Conservation (phyloP, 1,140 invertebrate genomes). For the Pseudomyrmex flavicornis region DNA sequence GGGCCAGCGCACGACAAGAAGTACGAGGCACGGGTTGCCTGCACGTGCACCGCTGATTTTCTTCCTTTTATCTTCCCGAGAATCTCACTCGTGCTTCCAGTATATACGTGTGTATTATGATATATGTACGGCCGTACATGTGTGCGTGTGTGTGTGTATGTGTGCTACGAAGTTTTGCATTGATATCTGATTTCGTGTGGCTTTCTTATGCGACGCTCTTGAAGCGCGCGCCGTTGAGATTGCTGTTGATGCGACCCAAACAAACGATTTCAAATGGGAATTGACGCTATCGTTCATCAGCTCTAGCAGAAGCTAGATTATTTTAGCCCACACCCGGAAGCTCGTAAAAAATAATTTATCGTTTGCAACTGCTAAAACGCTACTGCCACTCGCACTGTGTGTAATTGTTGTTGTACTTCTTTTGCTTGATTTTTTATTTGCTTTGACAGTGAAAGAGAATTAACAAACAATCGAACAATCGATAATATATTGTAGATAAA, state of each 20-base stretch:
- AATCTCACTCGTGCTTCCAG: slow-evolving; percentile 71
- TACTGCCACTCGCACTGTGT: background rate
- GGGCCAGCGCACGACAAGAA: slow-evolving; percentile 76
- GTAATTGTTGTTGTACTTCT: background rate
- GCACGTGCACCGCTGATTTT: slow-evolving; percentile 80
- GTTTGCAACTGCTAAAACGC: slow-evolving; percentile 5
- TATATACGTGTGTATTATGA: slow-evolving; percentile 29
- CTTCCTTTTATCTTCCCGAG: slow-evolving; percentile 77
- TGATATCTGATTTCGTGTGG: slow-evolving; percentile 71
- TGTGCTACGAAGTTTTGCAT: slow-evolving; percentile 44
- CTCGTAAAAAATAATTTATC: slow-evolving; percentile 32
- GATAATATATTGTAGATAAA: background rate
- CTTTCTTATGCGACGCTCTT: slow-evolving; percentile 77
- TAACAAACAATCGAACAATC: background rate
- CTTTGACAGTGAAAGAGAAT: background rate
- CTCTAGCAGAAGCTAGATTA: slow-evolving; percentile 1
- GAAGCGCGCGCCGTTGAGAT: slow-evolving; percentile 63
- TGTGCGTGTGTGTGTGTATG: background rate
- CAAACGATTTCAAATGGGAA: slow-evolving; percentile 54
- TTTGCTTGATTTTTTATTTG: background rate
- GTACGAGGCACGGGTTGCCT: slow-evolving; percentile 74
- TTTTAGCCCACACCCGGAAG: slow-evolving; percentile 18
- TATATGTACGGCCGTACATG: background rate
- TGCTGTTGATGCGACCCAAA: slow-evolving; percentile 60
- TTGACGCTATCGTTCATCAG: slow-evolving; percentile 39